phyloP scores from a whole-genome alignment of 2,888 invertebrate species.

The Drosophila limbata region DNA sequence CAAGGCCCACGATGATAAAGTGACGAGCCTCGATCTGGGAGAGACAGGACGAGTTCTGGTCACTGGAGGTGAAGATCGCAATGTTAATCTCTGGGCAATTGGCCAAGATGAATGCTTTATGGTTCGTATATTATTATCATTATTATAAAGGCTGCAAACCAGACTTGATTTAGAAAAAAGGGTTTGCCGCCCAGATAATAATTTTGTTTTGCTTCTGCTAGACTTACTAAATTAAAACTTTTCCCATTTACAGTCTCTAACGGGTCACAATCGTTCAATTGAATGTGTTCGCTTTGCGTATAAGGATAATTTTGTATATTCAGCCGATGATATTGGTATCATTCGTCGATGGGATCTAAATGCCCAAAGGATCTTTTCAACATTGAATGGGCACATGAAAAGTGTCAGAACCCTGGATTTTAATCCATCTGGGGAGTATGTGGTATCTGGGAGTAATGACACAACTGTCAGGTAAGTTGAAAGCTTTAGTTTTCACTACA shows the following conservation, averaged over 20 bases:
- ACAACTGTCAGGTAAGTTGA: slow-evolving; percentile 87
- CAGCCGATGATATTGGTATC: slow-evolving; percentile 97
- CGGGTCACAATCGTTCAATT: slow-evolving; percentile 96
- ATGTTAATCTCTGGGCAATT: slow-evolving; percentile 98
- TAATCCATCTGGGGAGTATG: slow-evolving; percentile 97
- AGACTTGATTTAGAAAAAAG: too few species aligned
- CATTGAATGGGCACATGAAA: slow-evolving; percentile 88
- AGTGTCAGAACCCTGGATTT: slow-evolving; percentile 96
- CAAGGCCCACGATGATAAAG: slow-evolving; percentile 85
- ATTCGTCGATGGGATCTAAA: slow-evolving; percentile 98
- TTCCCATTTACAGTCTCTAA: slow-evolving; percentile 89
- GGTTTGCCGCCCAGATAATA: background rate
- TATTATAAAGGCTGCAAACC: background rate
- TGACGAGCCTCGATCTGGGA: slow-evolving; percentile 85
- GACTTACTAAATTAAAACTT: background rate
- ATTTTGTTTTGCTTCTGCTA: background rate
- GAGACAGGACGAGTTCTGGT: slow-evolving; percentile 85
- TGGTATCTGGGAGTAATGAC: slow-evolving; percentile 97
- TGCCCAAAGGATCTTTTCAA: slow-evolving; percentile 86
- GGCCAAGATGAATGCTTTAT: slow-evolving; percentile 97
- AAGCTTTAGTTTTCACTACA: background rate
- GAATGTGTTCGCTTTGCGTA: slow-evolving; percentile 98
- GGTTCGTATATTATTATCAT: slow-evolving; percentile 86
- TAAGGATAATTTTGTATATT: slow-evolving; percentile 97
- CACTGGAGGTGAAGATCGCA: slow-evolving; percentile 96